Evolutionary conservation across 35 echinoderm and acorn worm species (phyloP), one percentile per base, ranked within the genome.

Genomic region (Eucidaris tribuloides): DNA sequence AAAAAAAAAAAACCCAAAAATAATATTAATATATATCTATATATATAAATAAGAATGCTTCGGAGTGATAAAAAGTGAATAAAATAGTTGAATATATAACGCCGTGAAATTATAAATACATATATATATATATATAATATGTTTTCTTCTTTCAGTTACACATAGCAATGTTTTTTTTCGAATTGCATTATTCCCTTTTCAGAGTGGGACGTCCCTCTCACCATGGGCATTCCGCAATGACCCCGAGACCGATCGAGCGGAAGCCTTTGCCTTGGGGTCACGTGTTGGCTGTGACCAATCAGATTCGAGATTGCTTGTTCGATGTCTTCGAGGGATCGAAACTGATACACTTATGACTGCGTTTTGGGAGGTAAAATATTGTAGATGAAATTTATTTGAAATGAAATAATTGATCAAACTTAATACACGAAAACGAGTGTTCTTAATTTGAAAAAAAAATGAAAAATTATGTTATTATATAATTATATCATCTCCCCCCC

Each of bases 191-290:
- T 33, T 50, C 23, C 3, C 9, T 78, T 29, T 36, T 38, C 35
- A 91, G 89, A 92, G 89, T 82, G 89, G 89, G 32, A 76, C 58
- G 24, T 77, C 76, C 18, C 39, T 72, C 22, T 41, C 76, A 71
- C 83, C 89, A 44, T 92, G 89, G 89, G 89, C 89, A 31, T 81
- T 68, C 43, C 45, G 45, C 15, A 76, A 77, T 20, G 43, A 87
- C 42, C 59, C 35, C 23, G 77, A 58, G 32, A 35, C 57, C 7
- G 89, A 85, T 9, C 60, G 35, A 7, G 23, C 27, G 9, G 61
- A 79, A 32, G 77, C 89, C 20, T 72, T 81, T 34, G 35, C 27
- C 7, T 42, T 92, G 28, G 89, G 89, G 28, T 46, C 78, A 58
- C 11, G 37, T 24, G 58, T 65, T 45, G 89, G 89, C 11, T 92